A percentile compares a stretch with the other conserved stretches of the same genome.
Conservation (phyloP, 2,888 invertebrate species). For the Leptinotarsa rubiginosa region DNA sequence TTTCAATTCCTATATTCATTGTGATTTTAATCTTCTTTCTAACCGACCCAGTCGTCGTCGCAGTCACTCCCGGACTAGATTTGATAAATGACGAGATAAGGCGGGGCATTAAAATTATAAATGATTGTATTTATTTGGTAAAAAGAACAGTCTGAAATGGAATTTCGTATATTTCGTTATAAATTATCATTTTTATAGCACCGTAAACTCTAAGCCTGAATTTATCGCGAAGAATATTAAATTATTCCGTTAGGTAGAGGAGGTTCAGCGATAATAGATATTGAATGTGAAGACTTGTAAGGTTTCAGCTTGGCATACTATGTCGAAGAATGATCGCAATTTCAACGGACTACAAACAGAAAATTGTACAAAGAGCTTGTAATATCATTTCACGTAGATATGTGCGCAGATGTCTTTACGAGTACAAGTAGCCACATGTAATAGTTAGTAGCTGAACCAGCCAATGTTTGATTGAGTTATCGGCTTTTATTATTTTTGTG, state of each 20-base stretch:
- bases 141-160: constrained; percentile 46
- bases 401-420: no score
- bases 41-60: background rate
- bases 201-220: constrained; percentile 67
- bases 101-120: constrained; percentile 57
- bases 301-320: constrained; percentile 54
- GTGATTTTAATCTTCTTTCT: background rate
- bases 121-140: constrained; percentile 58
- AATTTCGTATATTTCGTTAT: constrained; percentile 67
- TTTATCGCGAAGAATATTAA: constrained; percentile 67
- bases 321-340: background rate
- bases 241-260: constrained; percentile 64
- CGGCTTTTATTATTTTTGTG: no score
- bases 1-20: no score
- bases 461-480: no score
- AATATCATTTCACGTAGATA: no score
- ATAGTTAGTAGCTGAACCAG: no score
- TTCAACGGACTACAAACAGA: background rate
- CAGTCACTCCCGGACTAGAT: constrained; percentile 31
- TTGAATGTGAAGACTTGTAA: constrained; percentile 64
- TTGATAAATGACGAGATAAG: constrained; percentile 54
- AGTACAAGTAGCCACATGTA: no score
- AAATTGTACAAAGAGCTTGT: no score
- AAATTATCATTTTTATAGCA: constrained; percentile 67
- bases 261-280: constrained; percentile 62